Evolutionary conservation across 2,888 invertebrate genomes (phyloP).

Genomic region (Candidula unifasciata): DNA sequence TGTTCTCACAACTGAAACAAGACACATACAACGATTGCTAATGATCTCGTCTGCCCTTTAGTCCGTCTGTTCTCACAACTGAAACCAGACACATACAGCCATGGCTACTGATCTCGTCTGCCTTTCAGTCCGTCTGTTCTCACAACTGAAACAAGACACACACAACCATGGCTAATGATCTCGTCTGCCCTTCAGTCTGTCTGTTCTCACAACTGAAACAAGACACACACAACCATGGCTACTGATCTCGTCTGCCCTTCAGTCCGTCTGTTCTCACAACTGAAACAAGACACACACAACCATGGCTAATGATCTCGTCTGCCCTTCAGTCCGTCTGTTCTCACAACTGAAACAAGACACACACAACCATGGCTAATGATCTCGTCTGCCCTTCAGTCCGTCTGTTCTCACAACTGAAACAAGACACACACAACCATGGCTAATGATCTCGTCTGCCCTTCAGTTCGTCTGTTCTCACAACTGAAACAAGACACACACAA

Average conservation of each 20-base stretch:
- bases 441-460: constrained; percentile 93
- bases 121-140: constrained; percentile 98
- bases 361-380: too few relatives aligned
- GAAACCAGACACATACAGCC: constrained; percentile 18
- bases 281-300: too few relatives aligned
- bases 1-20: constrained; percentile 88
- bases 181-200: constrained; percentile 96
- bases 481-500: constrained; percentile 62
- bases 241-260: constrained; percentile 96
- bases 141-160: constrained; percentile 82
- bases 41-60: constrained; percentile 95
- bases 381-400: constrained; percentile 95
- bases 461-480: constrained; percentile 96
- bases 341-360: too few relatives aligned
- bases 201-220: constrained; percentile 90
- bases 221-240: neutral
- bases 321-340: too few relatives aligned
- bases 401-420: constrained; percentile 91
- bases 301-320: too few relatives aligned
- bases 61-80: constrained; percentile 95
- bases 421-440: neutral
- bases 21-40: neutral
- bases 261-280: constrained; percentile 96
- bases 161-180: neutral
- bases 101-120: too few relatives aligned